These are phyloP conservation scores for Erannis defoliaria DNA, from an alignment of 2,888 invertebrate genomes.

Conservation along the genomic window DNA sequence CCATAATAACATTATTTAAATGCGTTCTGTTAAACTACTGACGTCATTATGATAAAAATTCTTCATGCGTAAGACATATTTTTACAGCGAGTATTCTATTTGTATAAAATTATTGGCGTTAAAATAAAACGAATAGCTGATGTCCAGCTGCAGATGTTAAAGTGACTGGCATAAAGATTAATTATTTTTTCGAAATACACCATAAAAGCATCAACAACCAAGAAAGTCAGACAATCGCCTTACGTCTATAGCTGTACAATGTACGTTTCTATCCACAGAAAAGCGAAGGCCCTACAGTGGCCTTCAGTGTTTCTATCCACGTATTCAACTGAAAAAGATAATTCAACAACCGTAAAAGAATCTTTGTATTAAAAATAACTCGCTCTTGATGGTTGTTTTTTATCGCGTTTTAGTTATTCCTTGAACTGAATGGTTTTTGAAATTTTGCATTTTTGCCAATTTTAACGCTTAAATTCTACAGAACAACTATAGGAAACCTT, in stretches of 20 bases:
- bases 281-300: no score
- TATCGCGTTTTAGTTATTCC: constrained; percentile 2
- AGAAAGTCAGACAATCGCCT: no score
- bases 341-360: constrained; percentile 4
- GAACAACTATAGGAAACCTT: not conserved
- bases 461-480: not conserved
- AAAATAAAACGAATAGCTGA: constrained; percentile 38
- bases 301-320: not conserved
- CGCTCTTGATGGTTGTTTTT: constrained; percentile 11
- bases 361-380: constrained; percentile 9
- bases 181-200: constrained; percentile 13
- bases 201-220: no score
- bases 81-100: constrained; percentile 21
- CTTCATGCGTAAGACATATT: constrained; percentile 26
- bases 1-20: constrained; percentile 47
- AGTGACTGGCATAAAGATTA: constrained; percentile 16
- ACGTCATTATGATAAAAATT: constrained; percentile 30
- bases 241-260: no score
- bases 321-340: not conserved
- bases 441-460: constrained; percentile 21
- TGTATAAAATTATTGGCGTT: constrained; percentile 31
- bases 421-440: constrained; percentile 4
- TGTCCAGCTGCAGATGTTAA: constrained; percentile 22
- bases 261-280: no score
- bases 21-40: constrained; percentile 6